A percentile compares a stretch with the other conserved stretches of the same genome.
Evolutionary conservation across 2,797 vertebrate species (phyloP).

Genomic region (Anas flavirostris): DNA sequence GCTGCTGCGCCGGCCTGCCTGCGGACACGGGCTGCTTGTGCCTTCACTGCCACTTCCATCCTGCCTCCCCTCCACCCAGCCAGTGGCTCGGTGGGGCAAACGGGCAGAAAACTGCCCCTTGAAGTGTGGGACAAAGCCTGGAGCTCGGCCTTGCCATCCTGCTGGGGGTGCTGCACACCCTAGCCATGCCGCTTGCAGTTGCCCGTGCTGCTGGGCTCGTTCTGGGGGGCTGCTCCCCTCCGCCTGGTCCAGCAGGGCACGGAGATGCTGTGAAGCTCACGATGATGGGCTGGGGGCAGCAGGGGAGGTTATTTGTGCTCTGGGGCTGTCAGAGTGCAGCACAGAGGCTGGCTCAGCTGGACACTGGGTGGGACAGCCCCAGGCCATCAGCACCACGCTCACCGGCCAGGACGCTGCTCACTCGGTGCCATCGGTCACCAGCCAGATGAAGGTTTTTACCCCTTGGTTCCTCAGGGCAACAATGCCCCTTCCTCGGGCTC

Average conservation of each 20-base stretch:
- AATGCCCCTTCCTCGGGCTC: accelerated
- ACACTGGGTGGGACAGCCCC: neutral
- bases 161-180: accelerated
- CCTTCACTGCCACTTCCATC: neutral
- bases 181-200: neutral
- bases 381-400: neutral
- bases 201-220: accelerated
- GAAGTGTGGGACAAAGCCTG: neutral
- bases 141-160: neutral
- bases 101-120: neutral
- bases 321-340: neutral
- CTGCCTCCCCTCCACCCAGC: neutral
- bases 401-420: neutral
- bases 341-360: neutral
- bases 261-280: neutral
- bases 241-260: neutral
- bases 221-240: neutral
- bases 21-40: neutral
- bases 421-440: accelerated
- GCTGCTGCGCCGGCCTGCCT: neutral
- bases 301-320: neutral
- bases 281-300: neutral
- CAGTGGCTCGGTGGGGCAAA: neutral
- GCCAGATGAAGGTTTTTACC: neutral
- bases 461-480: accelerated